Percentiles rank a stretch among this genome's conserved stretches.
phyloP scores from a whole-genome alignment of 2,113 vertebrate species.

The Cryptotis parvus region DNA sequence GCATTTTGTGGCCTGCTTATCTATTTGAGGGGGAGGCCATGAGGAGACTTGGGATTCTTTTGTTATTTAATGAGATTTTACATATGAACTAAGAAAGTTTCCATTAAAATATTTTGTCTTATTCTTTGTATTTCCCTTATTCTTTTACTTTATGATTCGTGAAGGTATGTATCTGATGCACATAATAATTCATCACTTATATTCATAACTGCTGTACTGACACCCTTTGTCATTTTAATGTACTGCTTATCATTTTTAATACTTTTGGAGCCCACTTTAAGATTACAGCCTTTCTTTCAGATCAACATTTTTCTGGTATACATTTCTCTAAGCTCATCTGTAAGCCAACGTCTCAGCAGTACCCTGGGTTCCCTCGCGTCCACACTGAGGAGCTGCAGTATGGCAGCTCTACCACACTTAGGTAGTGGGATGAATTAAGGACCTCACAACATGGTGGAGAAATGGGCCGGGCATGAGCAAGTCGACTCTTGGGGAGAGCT shows the following conservation, averaged over 20 bases:
- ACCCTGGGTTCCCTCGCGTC: not conserved
- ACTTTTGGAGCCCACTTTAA: constrained; percentile 11
- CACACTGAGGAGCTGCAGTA: not conserved
- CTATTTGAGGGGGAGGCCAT: not conserved
- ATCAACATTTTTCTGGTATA: constrained; percentile 45
- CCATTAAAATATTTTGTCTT: not conserved
- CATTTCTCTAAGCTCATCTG: not conserved
- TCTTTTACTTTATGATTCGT: constrained; percentile 55
- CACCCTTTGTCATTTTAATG: constrained; percentile 16
- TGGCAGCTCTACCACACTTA: not conserved
- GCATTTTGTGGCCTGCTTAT: not conserved
- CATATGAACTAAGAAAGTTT: constrained; percentile 1
- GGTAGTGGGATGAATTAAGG: not conserved
- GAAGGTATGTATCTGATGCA: not conserved
- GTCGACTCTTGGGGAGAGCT: not conserved
- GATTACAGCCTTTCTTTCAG: not conserved
- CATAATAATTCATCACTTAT: constrained; percentile 4
- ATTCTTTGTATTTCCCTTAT: constrained; percentile 25
- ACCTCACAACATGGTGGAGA: not conserved
- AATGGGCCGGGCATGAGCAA: not conserved
- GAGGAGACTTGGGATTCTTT: not conserved
- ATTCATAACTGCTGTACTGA: not conserved
- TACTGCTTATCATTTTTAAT: not conserved
- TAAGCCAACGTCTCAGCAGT: not conserved
- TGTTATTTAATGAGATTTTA: constrained; percentile 22